Base-by-base conservation (phyloP, 2,888 invertebrate species). In the Orchesellides sinensis region DNA sequence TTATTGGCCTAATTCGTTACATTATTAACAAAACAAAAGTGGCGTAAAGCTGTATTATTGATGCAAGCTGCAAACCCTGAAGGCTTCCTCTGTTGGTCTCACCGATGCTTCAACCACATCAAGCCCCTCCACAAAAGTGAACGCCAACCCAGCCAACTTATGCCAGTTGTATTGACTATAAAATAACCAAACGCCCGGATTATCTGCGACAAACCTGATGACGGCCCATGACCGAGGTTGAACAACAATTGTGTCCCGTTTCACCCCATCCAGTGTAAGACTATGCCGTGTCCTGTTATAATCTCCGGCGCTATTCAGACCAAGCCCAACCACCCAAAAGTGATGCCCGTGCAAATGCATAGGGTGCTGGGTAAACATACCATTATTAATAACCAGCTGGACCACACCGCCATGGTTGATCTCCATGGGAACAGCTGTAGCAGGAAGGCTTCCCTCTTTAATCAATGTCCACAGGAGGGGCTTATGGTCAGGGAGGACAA, bases 161-260 rank as follows among this genome's bases (percentile, higher is more conserved):
- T 86, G 86, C 84, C 83, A 86, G 25, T 83, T 75, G 2, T 82
- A 72, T 23, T 86, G 86, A 52, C 86, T 84, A 45, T 86, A 84
- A 2, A 86, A 63, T 0, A 69, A 45, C 86, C 86, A 86, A 5
- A 79, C 29, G 1, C 84, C 84, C 0, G 82, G 81, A 63, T 86
- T 86, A 35, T 86, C 82, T 8, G 83, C 73, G 0, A 54, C 10
- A 61, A 78, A 86, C 14, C 83, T 32, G 5, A 86, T 54, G 0
- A 81, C 84, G 21, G 45, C 35, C 49, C 59, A 78, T 12, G 61
- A 63, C 3, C 32, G n/a, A 14, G 19, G 32, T n/a, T 65, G 10
- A 0, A 25, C 32, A 3, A 63, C 14, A 6, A 78, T 35, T 0
- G 84, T 85, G 32, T 87, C 87, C 17, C 85, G 47, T 32, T 32